Base-by-base conservation (phyloP, 2,113 vertebrate species). In the Serinus canaria region DNA sequence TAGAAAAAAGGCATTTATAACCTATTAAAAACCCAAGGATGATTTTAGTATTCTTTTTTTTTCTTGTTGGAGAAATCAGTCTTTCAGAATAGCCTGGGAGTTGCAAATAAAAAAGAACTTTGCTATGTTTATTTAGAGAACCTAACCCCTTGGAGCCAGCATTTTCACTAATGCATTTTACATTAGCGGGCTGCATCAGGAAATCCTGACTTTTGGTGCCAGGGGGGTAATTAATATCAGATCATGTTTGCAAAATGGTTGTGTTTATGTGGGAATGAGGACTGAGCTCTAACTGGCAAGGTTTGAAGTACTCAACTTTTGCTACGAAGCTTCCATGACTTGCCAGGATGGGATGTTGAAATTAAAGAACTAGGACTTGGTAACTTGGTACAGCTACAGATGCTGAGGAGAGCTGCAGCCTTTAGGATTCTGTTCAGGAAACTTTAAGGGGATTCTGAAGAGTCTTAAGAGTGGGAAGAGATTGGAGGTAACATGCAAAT, bases 181-280 rank as follows among this genome's bases (percentile, higher is more conserved):
- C 98, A 98, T 98, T 98, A 98, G 97, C 2, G 46, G 97, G 94
- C 95, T 94, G 90, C 97, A 98, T 98, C 98, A 98, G 98, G 97
- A 98, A 98, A 98, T 97, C 97, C 96, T 98, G 98, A 97, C 96
- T 98, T 98, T 96, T 96, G 96, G 97, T 97, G 97, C 97, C 98
- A 98, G 92, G 97, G 97, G 98, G 96, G 97, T 98, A 98, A 98
- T 98, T 98, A 98, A 97, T 98, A 98, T 98, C 97, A 97, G 97
- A 98, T 98, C 97, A 97, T 97, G 97, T 98, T 98, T 97, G 98
- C 98, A 98, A 97, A 98, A 98, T 98, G 96, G 96, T 97, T 98
- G 97, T 98, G 97, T 98, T 98, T 98, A 98, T 97, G 97, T 97
- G 97, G 97, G 98, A 97, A 98, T 95, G 97, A 97, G 88, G 97